Evolutionary conservation across 2,113 vertebrate genomes (phyloP).

Genomic region (Dasyurus viverrinus): DNA sequence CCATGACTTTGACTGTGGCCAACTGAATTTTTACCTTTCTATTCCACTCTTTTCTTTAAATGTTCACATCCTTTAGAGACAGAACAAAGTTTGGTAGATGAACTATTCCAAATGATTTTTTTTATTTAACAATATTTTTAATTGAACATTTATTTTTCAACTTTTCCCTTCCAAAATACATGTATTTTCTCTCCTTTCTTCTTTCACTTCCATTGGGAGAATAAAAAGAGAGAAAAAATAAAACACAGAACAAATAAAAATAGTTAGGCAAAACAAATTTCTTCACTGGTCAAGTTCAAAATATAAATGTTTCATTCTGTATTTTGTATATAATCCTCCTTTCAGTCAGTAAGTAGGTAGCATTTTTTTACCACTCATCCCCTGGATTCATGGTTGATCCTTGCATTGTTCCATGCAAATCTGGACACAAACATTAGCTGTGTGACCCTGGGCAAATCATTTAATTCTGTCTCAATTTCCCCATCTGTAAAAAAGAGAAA

Average conservation of each 20-base stretch:
- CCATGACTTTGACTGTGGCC: background rate
- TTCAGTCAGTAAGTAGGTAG: background rate
- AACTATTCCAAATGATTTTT: background rate
- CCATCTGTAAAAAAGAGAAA: too few relatives aligned
- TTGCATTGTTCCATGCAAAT: background rate
- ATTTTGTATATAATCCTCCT: background rate
- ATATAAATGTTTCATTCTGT: background rate
- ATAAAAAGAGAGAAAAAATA: background rate
- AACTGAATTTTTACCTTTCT: background rate
- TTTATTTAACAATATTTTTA: background rate
- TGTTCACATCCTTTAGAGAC: background rate
- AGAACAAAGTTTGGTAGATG: background rate
- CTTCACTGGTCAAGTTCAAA: background rate
- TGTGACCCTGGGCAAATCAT: too few relatives aligned
- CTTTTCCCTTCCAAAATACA: too few relatives aligned
- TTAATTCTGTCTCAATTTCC: too few relatives aligned
- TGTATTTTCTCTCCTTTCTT: too few relatives aligned
- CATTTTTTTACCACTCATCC: background rate
- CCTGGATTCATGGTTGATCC: background rate
- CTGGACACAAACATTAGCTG: too few relatives aligned
- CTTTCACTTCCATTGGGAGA: background rate
- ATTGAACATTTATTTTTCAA: too few relatives aligned
- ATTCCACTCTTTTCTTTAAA: background rate
- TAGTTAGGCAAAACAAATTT: background rate
- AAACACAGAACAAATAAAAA: background rate